Conservation (phyloP, 2,888 invertebrate species). For the Hymenopus coronatus region DNA sequence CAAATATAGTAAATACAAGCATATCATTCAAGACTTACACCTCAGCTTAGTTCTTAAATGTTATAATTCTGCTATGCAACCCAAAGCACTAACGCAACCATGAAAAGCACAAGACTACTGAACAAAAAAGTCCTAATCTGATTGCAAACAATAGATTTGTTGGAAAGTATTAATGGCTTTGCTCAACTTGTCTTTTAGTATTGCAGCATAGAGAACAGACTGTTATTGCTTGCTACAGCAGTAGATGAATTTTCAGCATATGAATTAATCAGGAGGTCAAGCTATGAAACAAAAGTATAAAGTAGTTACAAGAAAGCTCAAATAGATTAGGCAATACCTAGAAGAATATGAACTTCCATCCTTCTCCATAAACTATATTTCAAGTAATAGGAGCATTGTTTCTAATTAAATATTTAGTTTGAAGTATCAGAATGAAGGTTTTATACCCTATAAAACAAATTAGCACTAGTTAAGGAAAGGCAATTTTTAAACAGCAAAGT, state of each 20-base stretch:
- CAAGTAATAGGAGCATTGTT: background rate
- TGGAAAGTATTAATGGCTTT: background rate
- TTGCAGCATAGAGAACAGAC: background rate
- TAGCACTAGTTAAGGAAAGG: background rate
- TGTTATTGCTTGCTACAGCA: background rate
- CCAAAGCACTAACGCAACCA: no score
- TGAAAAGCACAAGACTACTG: background rate
- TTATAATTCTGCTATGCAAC: background rate
- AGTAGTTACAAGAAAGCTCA: background rate
- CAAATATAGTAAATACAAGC: background rate
- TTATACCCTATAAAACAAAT: background rate
- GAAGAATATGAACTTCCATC: background rate
- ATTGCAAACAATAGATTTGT: background rate
- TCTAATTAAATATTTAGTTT: background rate
- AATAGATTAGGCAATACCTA: background rate
- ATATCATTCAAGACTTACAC: background rate
- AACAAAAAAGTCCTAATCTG: background rate
- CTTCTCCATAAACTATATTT: background rate
- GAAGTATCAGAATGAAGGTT: background rate
- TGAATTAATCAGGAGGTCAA: background rate
- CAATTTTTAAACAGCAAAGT: background rate
- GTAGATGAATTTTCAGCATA: background rate
- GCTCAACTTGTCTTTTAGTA: background rate
- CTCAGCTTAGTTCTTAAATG: background rate
- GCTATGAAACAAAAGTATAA: background rate